A percentile compares a stretch with the other conserved stretches of the same genome.
Conservation (phyloP, 2,113 vertebrate species). For the Muscicapa adusta region DNA sequence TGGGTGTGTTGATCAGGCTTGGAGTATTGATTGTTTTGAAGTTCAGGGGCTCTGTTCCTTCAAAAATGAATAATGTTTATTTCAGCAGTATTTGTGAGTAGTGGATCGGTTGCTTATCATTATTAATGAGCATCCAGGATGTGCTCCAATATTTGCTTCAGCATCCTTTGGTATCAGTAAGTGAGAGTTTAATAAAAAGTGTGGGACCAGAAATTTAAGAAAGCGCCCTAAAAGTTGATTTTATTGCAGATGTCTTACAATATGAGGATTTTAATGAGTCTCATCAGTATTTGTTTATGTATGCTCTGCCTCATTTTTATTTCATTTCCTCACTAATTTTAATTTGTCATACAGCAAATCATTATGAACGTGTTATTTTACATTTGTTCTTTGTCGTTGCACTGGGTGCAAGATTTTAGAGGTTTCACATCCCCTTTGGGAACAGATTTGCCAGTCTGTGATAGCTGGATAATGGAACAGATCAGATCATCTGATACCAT, state of each 20-base stretch:
- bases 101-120: background rate
- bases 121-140: background rate
- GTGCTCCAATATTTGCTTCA: background rate
- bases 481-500: background rate
- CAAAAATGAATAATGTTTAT: background rate
- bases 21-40: background rate
- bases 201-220: background rate
- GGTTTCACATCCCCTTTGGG: background rate
- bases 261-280: background rate
- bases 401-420: background rate
- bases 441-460: background rate
- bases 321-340: background rate
- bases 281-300: slow-evolving; percentile 25
- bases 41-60: background rate
- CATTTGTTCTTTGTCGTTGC: background rate
- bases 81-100: background rate
- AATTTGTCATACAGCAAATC: background rate
- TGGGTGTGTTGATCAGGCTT: background rate
- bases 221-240: background rate
- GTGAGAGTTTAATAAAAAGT: background rate
- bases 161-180: background rate
- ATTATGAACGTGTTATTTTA: background rate
- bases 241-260: background rate
- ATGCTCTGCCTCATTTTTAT: background rate
- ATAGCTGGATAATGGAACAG: background rate